Percentiles rank a stretch among this genome's conserved stretches.
phyloP scores from a whole-genome alignment of 2,888 invertebrate species.

The Parnassius glacialis region DNA sequence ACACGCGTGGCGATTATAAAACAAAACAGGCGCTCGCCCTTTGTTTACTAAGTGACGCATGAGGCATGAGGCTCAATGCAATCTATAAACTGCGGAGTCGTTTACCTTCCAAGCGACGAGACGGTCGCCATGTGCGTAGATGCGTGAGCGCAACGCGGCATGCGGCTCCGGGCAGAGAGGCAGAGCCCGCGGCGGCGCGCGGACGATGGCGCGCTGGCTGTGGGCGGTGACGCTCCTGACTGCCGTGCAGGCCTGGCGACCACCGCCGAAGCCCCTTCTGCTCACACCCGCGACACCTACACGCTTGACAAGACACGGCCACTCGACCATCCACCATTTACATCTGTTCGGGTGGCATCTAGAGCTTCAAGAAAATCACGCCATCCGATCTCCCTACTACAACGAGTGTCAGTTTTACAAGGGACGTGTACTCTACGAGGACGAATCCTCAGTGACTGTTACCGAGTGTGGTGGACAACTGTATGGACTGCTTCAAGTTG shows the following conservation, averaged over 20 bases:
- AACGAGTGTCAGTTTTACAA: slow-evolving; percentile 69
- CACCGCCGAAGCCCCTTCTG: slow-evolving; percentile 33
- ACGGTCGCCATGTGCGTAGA: slow-evolving; percentile 74
- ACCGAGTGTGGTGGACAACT: slow-evolving; percentile 77
- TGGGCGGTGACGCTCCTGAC: slow-evolving; percentile 60
- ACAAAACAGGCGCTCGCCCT: slow-evolving; percentile 70
- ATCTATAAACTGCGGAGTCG: slow-evolving; percentile 73
- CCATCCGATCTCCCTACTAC: slow-evolving; percentile 69
- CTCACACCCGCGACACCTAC: slow-evolving; percentile 30
- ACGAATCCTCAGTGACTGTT: slow-evolving; percentile 70
- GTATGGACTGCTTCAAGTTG: slow-evolving; percentile 75
- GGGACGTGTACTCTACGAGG: slow-evolving; percentile 60
- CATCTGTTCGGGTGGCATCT: slow-evolving; percentile 67
- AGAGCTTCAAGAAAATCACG: slow-evolving; percentile 64
- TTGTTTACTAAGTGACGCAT: slow-evolving; percentile 79
- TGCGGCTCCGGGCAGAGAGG: slow-evolving; percentile 53
- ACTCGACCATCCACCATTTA: slow-evolving; percentile 46
- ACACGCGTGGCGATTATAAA: slow-evolving; percentile 47
- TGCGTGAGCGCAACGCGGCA: slow-evolving; percentile 65
- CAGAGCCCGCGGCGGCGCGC: slow-evolving; percentile 68
- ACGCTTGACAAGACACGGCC: slow-evolving; percentile 44
- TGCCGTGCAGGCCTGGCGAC: slow-evolving; percentile 41
- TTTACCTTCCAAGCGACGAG: slow-evolving; percentile 77
- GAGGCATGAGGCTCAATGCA: slow-evolving; percentile 68
- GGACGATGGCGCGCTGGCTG: slow-evolving; percentile 73